phyloP scores from a whole-genome alignment of 2,797 vertebrate species.

The Argyrosomus regius region DNA sequence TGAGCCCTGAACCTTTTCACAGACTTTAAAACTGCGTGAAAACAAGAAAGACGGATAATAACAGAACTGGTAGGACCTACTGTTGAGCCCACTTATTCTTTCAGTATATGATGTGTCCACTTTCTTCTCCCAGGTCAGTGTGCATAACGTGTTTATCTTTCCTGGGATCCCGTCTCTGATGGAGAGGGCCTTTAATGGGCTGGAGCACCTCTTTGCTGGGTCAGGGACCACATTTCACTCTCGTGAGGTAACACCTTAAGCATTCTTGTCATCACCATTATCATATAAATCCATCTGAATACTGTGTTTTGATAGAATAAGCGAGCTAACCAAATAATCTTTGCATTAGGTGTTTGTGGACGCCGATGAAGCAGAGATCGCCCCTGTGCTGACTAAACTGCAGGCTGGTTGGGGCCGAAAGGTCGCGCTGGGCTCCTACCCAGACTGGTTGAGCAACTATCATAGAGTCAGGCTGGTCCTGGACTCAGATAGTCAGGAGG shows the following conservation, averaged over 20 bases:
- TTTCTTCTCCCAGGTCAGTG: slow-evolving; percentile 82
- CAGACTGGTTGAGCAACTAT: slow-evolving; percentile 95
- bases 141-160: slow-evolving; percentile 94
- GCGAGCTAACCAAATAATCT: neutral
- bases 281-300: neutral
- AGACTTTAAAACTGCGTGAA: neutral
- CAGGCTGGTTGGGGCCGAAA: slow-evolving; percentile 83
- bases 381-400: slow-evolving; percentile 84
- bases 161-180: slow-evolving; percentile 93
- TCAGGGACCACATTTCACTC: slow-evolving; percentile 89
- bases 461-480: slow-evolving; percentile 92
- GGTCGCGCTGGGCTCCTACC: slow-evolving; percentile 93
- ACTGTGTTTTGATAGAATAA: neutral
- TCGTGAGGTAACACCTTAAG: slow-evolving; percentile 72
- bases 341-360: slow-evolving; percentile 86
- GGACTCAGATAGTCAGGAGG: slow-evolving; percentile 88
- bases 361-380: slow-evolving; percentile 87
- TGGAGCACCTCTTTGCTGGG: slow-evolving; percentile 89
- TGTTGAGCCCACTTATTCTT: neutral
- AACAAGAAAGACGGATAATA: neutral
- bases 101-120: neutral
- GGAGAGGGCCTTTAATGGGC: slow-evolving; percentile 88
- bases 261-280: neutral
- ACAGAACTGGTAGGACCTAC: neutral
- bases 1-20: neutral